Evolutionary conservation across 1,140 invertebrate genomes (phyloP).

Genomic region (Zaprionus vittiger): DNA sequence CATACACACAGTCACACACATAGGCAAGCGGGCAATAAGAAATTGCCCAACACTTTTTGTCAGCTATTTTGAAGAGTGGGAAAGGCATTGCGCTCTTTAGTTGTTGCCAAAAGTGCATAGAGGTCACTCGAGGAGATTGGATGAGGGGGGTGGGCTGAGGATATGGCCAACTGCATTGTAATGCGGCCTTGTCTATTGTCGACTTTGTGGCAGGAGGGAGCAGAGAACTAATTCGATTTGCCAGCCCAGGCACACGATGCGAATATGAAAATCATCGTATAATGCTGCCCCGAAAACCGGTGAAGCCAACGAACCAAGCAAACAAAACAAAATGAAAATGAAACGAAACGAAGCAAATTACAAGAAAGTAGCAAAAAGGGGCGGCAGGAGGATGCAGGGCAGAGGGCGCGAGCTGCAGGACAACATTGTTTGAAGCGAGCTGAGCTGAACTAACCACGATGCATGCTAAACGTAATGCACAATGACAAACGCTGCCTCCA

Average conservation of each 20-base stretch:
- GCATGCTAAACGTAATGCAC: slow-evolving; percentile 80
- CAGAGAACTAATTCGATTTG: slow-evolving; percentile 77
- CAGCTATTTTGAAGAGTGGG: slow-evolving; percentile 46
- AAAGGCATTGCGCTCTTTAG: slow-evolving; percentile 18
- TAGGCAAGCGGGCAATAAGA: slow-evolving; percentile 40
- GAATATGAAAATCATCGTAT: slow-evolving; percentile 72
- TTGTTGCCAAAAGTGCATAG: not conserved
- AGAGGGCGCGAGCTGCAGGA: not conserved
- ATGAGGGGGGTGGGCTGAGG: slow-evolving; percentile 7
- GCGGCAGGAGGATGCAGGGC: not conserved
- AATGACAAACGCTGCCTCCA: slow-evolving; percentile 66
- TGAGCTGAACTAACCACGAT: slow-evolving; percentile 57
- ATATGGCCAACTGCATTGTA: slow-evolving; percentile 47
- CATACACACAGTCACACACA: slow-evolving; percentile 2
- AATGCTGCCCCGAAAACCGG: slow-evolving; percentile 27
- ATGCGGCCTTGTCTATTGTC: slow-evolving; percentile 57
- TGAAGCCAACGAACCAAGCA: slow-evolving; percentile 61
- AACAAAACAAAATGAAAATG: slow-evolving; percentile 9
- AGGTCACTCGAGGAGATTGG: slow-evolving; percentile 15
- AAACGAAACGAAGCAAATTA: slow-evolving; percentile 66
- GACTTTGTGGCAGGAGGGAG: slow-evolving; percentile 68
- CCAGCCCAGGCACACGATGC: slow-evolving; percentile 54
- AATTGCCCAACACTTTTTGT: slow-evolving; percentile 37
- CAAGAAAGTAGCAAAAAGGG: slow-evolving; percentile 41
- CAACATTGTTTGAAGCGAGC: slow-evolving; percentile 70